phyloP scores from a whole-genome alignment of 2,888 invertebrate species.

The Lacanobia oleracea region DNA sequence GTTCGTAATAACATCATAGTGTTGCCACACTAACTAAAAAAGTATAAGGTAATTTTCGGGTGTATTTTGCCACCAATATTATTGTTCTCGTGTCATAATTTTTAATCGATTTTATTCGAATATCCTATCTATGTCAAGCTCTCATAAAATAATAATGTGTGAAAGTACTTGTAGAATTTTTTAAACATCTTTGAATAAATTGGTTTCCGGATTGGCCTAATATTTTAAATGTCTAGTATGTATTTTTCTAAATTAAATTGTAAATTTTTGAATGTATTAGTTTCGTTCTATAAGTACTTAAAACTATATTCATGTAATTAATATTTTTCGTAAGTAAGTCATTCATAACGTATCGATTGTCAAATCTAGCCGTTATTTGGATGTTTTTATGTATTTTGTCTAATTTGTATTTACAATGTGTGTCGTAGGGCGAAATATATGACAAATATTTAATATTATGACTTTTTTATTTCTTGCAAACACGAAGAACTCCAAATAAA shows the following conservation, averaged over 20 bases:
- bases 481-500: too few relatives aligned
- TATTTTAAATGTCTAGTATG: neutral
- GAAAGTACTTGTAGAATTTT: constrained; percentile 37
- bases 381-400: constrained; percentile 69
- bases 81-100: neutral
- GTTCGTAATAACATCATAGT: neutral
- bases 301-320: constrained; percentile 25
- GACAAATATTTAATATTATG: constrained; percentile 43
- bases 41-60: neutral
- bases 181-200: neutral
- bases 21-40: neutral
- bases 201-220: constrained; percentile 32
- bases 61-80: constrained; percentile 33
- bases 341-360: constrained; percentile 22
- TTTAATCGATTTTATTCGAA: constrained; percentile 16
- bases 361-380: constrained; percentile 59
- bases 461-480: too few relatives aligned
- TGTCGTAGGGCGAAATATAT: constrained; percentile 67
- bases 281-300: constrained; percentile 39
- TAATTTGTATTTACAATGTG: constrained; percentile 67
- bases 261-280: neutral
- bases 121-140: constrained; percentile 11
- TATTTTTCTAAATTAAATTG: neutral
- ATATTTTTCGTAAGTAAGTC: constrained; percentile 33
- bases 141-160: constrained; percentile 18